These are phyloP conservation scores for Brachionus plicatilis DNA, from an alignment of 1,140 invertebrate genomes.

Conservation along the genomic window DNA sequence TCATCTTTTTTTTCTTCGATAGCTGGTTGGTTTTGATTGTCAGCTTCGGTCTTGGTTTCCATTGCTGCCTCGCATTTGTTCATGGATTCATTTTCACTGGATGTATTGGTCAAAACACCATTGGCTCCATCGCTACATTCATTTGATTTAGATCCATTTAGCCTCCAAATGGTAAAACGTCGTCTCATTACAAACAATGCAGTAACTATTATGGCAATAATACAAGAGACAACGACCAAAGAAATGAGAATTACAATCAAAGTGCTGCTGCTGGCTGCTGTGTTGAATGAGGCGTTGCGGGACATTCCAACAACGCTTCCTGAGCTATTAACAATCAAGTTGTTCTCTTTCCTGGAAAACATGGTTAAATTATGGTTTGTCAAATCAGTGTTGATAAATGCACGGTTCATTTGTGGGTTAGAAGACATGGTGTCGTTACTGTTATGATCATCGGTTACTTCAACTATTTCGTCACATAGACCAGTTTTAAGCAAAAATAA, in stretches of 20 bases:
- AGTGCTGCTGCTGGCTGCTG: not conserved
- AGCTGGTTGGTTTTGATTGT: not conserved
- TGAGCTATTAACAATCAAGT: not conserved
- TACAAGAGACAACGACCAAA: not conserved
- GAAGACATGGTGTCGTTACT: not conserved
- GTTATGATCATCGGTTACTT: not conserved
- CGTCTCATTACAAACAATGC: constrained; percentile 32
- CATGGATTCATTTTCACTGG: constrained; percentile 26
- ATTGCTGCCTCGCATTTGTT: not conserved
- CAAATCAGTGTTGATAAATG: constrained; percentile 14
- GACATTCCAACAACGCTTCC: not conserved
- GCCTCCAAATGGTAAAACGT: constrained; percentile 2
- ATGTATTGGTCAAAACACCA: constrained; percentile 35
- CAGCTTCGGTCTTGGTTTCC: not conserved
- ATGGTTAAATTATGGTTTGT: constrained; percentile 17
- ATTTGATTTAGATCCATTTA: constrained; percentile 9
- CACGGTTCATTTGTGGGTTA: not conserved
- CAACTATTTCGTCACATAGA: not conserved
- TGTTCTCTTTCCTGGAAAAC: not conserved
- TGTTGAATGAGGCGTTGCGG: not conserved
- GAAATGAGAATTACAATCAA: not conserved
- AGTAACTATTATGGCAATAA: not conserved
- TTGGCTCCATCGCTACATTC: constrained; percentile 7
- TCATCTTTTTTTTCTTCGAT: not conserved
- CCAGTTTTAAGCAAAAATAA: not conserved